Evolutionary conservation across 2,797 vertebrate genomes (phyloP).

Genomic region (Caiman crocodilus): DNA sequence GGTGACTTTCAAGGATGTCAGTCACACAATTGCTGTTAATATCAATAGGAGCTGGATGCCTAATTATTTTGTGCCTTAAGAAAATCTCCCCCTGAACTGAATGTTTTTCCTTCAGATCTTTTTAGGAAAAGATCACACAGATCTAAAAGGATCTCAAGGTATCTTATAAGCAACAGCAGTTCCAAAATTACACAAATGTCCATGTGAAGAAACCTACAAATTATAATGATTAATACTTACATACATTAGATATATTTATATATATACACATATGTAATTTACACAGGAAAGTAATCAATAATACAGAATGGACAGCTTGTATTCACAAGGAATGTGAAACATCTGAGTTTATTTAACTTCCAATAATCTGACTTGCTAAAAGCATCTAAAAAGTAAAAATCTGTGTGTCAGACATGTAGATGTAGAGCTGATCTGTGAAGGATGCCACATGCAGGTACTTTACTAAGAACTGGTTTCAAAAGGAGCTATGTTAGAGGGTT

Average conservation of each 20-base stretch:
- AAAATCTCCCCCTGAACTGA: background rate
- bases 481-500: background rate
- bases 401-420: too few relatives aligned
- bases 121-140: too few relatives aligned
- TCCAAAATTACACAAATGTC: fast-evolving
- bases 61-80: background rate
- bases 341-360: background rate
- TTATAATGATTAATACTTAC: background rate
- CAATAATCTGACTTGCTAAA: background rate
- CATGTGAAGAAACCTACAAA: background rate
- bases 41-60: background rate
- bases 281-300: background rate
- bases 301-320: background rate
- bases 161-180: background rate
- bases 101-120: background rate
- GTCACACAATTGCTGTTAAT: background rate
- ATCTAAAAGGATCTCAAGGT: background rate
- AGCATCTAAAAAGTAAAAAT: background rate
- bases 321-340: background rate
- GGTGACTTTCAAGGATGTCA: background rate
- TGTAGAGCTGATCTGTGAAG: fast-evolving
- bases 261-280: too few relatives aligned
- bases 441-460: background rate
- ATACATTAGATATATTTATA: too few relatives aligned
- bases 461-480: background rate